A percentile compares a stretch with the other conserved stretches of the same genome.
phyloP scores from a whole-genome alignment of 2,888 invertebrate species.

The Eupithecia centaureata region DNA sequence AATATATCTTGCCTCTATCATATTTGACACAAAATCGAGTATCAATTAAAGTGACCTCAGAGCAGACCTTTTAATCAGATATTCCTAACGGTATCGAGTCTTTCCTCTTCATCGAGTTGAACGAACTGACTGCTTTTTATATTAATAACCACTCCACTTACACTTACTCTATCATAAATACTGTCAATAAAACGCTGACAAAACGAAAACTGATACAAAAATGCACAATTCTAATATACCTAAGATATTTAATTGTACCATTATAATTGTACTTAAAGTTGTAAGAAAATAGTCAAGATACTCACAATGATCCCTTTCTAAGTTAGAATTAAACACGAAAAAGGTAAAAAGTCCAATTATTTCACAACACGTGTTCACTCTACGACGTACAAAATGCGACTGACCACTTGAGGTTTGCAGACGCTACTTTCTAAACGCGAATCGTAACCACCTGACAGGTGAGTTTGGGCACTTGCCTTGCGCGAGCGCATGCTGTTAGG shows the following conservation, averaged over 20 bases:
- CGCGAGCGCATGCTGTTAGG: constrained; percentile 8
- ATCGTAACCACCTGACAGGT: constrained; percentile 41
- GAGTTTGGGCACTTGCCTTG: constrained; percentile 15
- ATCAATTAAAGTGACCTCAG: constrained; percentile 1
- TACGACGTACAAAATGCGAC: constrained; percentile 69
- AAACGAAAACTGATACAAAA: constrained; percentile 41
- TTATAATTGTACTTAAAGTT: background rate
- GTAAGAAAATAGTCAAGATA: constrained; percentile 11
- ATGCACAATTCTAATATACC: constrained; percentile 13
- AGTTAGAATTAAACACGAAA: constrained; percentile 33
- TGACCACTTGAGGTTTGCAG: constrained; percentile 67
- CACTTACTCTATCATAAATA: background rate
- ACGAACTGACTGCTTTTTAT: background rate
- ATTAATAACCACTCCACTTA: background rate
- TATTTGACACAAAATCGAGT: background rate
- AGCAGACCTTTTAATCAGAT: background rate
- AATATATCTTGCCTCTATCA: background rate
- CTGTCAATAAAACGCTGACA: constrained; percentile 44
- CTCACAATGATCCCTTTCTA: constrained; percentile 38
- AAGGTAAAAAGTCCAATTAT: constrained; percentile 25
- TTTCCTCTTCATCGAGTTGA: background rate
- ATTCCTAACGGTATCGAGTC: background rate
- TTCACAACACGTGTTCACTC: constrained; percentile 58
- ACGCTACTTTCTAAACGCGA: constrained; percentile 79
- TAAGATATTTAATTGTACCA: too few relatives aligned